These are phyloP conservation scores for Onychomys leucogaster DNA, from an alignment of 2,797 vertebrate species.

Conservation along the genomic window DNA sequence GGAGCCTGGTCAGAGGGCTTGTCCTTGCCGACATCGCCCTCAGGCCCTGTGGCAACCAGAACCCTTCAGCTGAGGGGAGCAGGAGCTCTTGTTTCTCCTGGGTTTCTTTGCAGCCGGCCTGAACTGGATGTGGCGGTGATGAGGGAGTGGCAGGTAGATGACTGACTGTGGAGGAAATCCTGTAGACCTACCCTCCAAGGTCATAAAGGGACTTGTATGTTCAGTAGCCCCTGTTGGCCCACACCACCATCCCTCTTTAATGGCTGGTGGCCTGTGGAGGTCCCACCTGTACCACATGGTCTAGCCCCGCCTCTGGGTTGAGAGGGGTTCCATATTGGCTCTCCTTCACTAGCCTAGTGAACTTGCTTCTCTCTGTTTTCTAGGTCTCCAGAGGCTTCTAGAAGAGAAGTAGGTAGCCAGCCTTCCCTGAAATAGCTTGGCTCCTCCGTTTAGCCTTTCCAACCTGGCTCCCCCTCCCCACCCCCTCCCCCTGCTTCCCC, in stretches of 20 bases:
- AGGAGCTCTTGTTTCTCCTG: neutral
- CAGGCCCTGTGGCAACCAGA: neutral
- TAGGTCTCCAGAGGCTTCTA: constrained; percentile 63
- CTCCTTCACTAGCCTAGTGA: neutral
- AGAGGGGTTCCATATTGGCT: neutral
- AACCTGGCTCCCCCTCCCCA: constrained; percentile 24
- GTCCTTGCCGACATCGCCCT: neutral
- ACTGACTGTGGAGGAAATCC: neutral
- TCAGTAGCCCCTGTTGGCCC: neutral
- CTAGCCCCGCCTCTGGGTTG: neutral
- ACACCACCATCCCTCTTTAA: neutral
- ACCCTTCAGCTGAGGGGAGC: neutral
- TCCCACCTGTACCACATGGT: neutral
- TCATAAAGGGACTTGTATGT: neutral
- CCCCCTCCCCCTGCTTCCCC: neutral
- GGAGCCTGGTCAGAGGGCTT: neutral
- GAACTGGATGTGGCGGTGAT: neutral
- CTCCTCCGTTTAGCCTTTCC: neutral
- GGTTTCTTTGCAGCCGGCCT: constrained; percentile 17
- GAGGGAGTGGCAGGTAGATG: neutral
- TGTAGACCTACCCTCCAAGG: neutral
- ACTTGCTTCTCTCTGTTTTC: constrained; percentile 20
- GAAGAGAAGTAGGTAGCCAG: constrained; percentile 38
- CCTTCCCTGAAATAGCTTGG: constrained; percentile 51
- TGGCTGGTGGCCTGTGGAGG: neutral